phyloP scores from a whole-genome alignment of 2,888 invertebrate species.

The Nomada hirtipes region DNA sequence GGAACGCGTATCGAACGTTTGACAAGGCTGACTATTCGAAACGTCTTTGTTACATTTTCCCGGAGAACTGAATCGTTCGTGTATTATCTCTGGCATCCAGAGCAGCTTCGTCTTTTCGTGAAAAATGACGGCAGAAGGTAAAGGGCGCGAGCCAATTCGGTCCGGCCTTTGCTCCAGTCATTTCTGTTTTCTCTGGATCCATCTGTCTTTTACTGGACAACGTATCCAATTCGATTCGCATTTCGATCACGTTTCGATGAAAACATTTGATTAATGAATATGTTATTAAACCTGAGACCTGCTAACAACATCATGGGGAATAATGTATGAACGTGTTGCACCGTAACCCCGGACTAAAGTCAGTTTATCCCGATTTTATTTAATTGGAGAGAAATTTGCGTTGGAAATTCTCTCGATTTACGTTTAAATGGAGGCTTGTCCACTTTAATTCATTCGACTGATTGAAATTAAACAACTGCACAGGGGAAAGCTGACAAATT shows the following conservation, averaged over 20 bases:
- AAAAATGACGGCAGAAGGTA: constrained; percentile 7
- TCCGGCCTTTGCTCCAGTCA: background rate
- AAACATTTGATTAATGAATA: no score
- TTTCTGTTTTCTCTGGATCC: background rate
- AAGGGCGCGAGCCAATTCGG: constrained; percentile 12
- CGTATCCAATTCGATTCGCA: no score
- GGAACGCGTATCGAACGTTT: background rate
- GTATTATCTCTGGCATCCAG: background rate
- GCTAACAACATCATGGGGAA: background rate
- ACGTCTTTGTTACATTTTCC: constrained; percentile 1
- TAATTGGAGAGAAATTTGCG: background rate
- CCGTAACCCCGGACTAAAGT: background rate
- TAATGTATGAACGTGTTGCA: background rate
- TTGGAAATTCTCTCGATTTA: background rate
- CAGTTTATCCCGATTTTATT: constrained; percentile 1
- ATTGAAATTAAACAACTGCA: background rate
- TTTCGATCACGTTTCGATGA: background rate
- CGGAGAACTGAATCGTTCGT: background rate
- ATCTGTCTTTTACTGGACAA: background rate
- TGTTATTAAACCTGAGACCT: background rate
- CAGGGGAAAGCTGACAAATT: background rate
- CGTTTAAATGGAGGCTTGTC: background rate
- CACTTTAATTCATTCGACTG: background rate
- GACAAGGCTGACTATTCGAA: background rate
- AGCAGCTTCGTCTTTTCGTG: background rate